Evolutionary conservation across 2,797 vertebrate genomes (phyloP).

Genomic region (Semotilus atromaculatus): DNA sequence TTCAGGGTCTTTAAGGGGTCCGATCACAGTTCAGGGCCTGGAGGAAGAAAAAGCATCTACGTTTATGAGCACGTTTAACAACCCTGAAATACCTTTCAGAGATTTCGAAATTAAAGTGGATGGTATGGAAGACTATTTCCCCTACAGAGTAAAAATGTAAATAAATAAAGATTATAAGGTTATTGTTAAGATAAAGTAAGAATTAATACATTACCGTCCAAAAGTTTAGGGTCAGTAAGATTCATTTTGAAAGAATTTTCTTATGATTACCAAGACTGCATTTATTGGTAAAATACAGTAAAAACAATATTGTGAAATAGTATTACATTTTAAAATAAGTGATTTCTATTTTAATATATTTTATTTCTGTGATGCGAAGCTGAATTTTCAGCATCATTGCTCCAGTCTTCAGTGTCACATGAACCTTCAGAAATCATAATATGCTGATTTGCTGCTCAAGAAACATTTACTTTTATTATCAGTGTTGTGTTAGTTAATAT

Average conservation of each 20-base stretch:
- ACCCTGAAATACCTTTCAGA: slow-evolving; percentile 62
- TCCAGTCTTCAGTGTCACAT: neutral
- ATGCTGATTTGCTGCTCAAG: neutral
- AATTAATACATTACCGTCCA: neutral
- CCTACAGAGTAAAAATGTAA: neutral
- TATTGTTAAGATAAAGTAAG: neutral
- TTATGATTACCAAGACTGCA: neutral
- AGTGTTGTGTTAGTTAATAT: neutral
- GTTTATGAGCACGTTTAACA: slow-evolving; percentile 6
- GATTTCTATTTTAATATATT: neutral
- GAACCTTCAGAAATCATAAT: neutral
- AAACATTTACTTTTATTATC: neutral
- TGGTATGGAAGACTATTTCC: neutral
- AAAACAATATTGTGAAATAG: neutral
- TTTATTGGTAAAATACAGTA: neutral
- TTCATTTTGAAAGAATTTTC: neutral
- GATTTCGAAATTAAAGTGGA: neutral
- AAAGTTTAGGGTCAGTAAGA: too few relatives aligned
- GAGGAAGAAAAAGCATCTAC: slow-evolving; percentile 51
- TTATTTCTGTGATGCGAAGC: neutral
- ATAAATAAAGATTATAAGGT: neutral
- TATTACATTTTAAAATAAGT: neutral
- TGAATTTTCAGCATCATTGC: neutral
- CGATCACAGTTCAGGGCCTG: slow-evolving; percentile 73
- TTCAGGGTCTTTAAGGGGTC: slow-evolving; percentile 68